These are phyloP conservation scores for Trachelus troglodyta DNA, from an alignment of 2,888 invertebrate genomes.

Conservation along the genomic window DNA sequence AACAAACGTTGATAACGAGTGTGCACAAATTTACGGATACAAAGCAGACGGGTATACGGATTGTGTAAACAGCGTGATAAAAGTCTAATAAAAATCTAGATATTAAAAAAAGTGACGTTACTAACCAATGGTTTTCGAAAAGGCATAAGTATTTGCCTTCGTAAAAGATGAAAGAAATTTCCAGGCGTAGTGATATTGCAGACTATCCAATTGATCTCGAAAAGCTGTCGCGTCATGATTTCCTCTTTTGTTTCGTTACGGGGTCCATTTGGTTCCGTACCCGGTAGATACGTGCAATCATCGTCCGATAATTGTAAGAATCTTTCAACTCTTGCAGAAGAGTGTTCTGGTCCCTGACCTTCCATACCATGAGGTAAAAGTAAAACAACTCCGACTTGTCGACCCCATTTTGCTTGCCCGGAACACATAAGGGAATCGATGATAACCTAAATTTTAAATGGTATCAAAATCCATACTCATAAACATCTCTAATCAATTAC, in stretches of 20 bases:
- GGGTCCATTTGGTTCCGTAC: constrained; percentile 71
- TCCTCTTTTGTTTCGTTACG: constrained; percentile 30
- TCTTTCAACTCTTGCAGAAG: constrained; percentile 76
- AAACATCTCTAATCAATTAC: constrained; percentile 29
- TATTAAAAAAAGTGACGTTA: constrained; percentile 3
- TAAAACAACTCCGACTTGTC: constrained; percentile 82
- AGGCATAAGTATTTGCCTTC: constrained; percentile 80
- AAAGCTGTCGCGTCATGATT: constrained; percentile 76
- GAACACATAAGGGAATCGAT: constrained; percentile 74
- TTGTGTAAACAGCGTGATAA: not conserved
- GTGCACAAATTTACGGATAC: not conserved
- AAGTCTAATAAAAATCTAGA: not conserved
- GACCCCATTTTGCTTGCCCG: constrained; percentile 86
- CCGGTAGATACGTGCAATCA: constrained; percentile 73
- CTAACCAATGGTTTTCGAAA: constrained; percentile 82
- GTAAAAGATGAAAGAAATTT: constrained; percentile 81
- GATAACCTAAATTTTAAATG: constrained; percentile 67
- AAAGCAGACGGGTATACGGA: not conserved
- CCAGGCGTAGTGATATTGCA: constrained; percentile 82
- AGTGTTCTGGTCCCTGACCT: constrained; percentile 80
- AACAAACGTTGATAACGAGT: not conserved
- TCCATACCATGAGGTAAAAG: constrained; percentile 87
- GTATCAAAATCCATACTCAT: not conserved
- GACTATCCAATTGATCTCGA: constrained; percentile 78
- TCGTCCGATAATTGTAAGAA: constrained; percentile 77